Evolutionary conservation across 2,113 vertebrate species (phyloP).

Genomic region (Calyptommatus sinebrachiatus): DNA sequence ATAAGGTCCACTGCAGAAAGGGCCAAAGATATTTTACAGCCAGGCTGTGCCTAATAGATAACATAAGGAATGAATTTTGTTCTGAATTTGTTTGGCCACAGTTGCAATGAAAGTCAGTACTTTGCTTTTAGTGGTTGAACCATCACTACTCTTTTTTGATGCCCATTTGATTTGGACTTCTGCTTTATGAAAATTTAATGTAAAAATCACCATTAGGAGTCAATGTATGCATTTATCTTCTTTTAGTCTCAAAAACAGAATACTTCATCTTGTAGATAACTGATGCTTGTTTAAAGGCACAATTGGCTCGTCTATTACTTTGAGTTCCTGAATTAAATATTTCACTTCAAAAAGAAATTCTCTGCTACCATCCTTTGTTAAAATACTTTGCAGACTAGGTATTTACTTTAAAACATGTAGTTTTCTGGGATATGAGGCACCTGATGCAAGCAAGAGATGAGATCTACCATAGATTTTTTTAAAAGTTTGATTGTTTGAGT

Average conservation of each 20-base stretch:
- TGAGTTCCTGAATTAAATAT: conserved; percentile 33
- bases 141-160: not conserved
- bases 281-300: not conserved
- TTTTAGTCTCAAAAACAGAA: not conserved
- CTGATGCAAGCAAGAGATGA: conserved; percentile 42
- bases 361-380: conserved; percentile 13
- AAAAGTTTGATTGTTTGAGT: fast-evolving
- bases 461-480: fast-evolving
- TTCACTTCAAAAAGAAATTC: conserved; percentile 21
- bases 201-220: not conserved
- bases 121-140: conserved; percentile 2
- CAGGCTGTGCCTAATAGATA: not conserved
- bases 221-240: not conserved
- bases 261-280: not conserved
- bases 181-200: not conserved
- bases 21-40: not conserved
- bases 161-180: not conserved
- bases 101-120: not conserved
- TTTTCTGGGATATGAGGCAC: conserved; percentile 12
- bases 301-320: conserved; percentile 24
- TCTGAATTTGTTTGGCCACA: not conserved
- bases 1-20: too few species aligned
- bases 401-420: conserved; percentile 38
- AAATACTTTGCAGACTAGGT: conserved; percentile 27
- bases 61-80: not conserved